Percentiles rank a stretch among this genome's conserved stretches.
Conservation (phyloP, 2,113 vertebrate genomes). For the Typhlomys cinereus region DNA sequence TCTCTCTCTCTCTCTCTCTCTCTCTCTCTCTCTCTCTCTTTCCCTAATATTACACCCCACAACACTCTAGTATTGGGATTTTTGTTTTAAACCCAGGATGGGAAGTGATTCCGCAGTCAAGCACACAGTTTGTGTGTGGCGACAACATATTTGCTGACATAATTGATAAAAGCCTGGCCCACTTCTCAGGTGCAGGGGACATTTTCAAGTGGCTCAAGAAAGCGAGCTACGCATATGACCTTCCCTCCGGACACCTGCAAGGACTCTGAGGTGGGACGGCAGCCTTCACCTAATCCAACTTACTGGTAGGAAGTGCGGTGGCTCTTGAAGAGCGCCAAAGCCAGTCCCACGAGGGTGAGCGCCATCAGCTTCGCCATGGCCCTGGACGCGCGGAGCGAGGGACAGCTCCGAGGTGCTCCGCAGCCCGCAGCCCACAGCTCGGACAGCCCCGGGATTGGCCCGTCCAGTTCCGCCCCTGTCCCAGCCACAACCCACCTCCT, state of each 20-base stretch:
- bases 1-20: neutral
- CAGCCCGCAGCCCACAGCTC: neutral
- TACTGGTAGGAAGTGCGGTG: slow-evolving; percentile 60
- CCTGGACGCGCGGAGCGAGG: rapidly evolving
- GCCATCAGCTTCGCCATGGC: slow-evolving; percentile 58
- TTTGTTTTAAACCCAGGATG: neutral
- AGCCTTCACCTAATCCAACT: slow-evolving; percentile 39
- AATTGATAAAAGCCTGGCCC: neutral
- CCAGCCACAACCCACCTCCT: neutral
- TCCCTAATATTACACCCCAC: too few species aligned
- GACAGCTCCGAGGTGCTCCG: neutral
- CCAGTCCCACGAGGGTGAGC: slow-evolving; percentile 52
- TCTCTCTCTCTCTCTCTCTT: neutral
- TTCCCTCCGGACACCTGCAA: too few species aligned
- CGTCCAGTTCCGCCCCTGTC: neutral
- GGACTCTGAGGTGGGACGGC: neutral
- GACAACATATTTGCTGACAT: neutral
- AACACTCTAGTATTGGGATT: neutral
- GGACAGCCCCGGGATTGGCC: rapidly evolving
- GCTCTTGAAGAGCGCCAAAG: slow-evolving; percentile 7
- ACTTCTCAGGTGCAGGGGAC: rapidly evolving
- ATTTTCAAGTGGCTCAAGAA: neutral
- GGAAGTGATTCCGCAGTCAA: neutral
- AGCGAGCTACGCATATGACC: neutral
- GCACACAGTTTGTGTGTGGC: too few species aligned